Conservation (phyloP, 2,113 vertebrate species). For the Prolemur simus region DNA sequence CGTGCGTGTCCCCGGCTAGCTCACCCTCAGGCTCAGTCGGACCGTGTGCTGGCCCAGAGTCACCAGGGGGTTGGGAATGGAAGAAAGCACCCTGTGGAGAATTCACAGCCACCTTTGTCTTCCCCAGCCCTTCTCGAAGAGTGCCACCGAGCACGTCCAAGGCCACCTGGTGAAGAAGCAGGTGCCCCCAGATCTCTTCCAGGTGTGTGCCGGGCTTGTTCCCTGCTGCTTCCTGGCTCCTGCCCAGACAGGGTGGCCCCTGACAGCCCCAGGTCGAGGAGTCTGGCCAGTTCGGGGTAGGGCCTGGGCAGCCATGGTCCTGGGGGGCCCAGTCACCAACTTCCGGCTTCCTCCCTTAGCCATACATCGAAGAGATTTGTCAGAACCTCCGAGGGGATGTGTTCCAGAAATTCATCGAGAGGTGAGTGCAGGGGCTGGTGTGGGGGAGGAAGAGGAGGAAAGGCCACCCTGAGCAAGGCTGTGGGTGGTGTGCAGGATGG, state of each 20-base stretch:
- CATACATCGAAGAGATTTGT: slow-evolving; percentile 88
- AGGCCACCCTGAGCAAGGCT: not conserved
- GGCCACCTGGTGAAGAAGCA: slow-evolving; percentile 84
- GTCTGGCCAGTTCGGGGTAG: not conserved
- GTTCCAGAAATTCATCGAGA: slow-evolving; percentile 88
- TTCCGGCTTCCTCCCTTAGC: slow-evolving; percentile 72
- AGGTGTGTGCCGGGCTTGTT: slow-evolving; percentile 72
- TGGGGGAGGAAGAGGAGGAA: not conserved
- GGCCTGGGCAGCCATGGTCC: not conserved
- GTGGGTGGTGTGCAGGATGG: not conserved
- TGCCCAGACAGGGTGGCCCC: not conserved
- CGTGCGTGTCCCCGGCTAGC: slow-evolving; percentile 64
- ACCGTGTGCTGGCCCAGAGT: fast-evolving
- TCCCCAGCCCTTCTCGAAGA: slow-evolving; percentile 85
- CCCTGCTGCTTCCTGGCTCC: fast-evolving
- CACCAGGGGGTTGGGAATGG: not conserved
- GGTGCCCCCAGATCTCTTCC: slow-evolving; percentile 87
- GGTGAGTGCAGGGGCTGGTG: slow-evolving; percentile 66
- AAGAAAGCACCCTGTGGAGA: not conserved
- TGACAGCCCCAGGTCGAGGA: not conserved
- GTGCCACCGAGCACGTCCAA: slow-evolving; percentile 84
- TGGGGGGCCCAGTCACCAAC: not conserved
- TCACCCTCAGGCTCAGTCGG: fast-evolving
- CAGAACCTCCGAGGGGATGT: slow-evolving; percentile 84
- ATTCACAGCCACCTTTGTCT: not conserved